Evolutionary conservation across 2,113 vertebrate genomes (phyloP).

Genomic region (Egretta garzetta): DNA sequence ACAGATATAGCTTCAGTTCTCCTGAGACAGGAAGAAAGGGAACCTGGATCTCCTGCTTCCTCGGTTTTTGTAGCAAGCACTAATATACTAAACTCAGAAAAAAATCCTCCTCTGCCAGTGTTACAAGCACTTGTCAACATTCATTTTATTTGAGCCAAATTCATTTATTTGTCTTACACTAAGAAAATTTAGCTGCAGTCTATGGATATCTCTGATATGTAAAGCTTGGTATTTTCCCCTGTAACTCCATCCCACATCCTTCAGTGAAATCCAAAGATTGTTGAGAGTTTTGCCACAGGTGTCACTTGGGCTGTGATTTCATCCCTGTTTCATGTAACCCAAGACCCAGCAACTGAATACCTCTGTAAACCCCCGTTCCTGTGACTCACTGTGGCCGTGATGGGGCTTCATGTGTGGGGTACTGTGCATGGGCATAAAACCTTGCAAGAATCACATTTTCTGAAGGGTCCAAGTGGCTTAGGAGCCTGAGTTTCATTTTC

Average conservation of each 20-base stretch:
- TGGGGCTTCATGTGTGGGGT: background rate
- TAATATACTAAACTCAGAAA: background rate
- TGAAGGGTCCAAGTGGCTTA: background rate
- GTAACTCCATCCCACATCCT: slow-evolving; percentile 15
- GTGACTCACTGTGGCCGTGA: background rate
- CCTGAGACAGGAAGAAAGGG: slow-evolving; percentile 13
- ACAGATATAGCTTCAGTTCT: slow-evolving; percentile 16
- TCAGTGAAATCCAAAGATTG: background rate
- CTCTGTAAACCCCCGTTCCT: background rate
- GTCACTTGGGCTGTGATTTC: slow-evolving; percentile 1
- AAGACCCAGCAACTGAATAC: background rate
- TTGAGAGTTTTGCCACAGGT: slow-evolving; percentile 19
- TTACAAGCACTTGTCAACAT: background rate
- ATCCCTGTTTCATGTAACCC: background rate
- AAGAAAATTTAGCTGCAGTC: background rate
- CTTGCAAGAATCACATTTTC: background rate
- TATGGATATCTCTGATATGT: background rate
- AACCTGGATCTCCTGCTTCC: background rate
- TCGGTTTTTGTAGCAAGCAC: slow-evolving; percentile 8
- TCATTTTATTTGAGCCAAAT: slow-evolving; percentile 21
- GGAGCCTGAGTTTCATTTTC: background rate
- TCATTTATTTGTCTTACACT: slow-evolving; percentile 34
- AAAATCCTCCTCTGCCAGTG: background rate
- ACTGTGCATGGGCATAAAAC: background rate
- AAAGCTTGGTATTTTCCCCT: background rate